Percentiles rank a stretch among this genome's conserved stretches.
These are phyloP conservation scores for Stegana nigrithorax DNA, from an alignment of 2,888 invertebrate species.

Conservation along the genomic window DNA sequence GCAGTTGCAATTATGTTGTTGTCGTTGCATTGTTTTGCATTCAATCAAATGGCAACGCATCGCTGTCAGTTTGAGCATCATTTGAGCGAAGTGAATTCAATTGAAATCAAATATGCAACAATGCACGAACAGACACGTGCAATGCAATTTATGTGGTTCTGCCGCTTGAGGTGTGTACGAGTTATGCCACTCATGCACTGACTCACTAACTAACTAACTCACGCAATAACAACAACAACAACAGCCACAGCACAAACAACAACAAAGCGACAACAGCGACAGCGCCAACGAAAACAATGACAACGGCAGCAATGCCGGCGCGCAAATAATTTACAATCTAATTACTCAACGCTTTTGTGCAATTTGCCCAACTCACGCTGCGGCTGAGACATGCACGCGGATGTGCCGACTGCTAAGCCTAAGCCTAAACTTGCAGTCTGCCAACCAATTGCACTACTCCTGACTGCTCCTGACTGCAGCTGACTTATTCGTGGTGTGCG, in stretches of 20 bases:
- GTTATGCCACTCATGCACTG: constrained; percentile 34
- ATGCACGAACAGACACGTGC: constrained; percentile 16
- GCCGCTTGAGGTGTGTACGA: constrained; percentile 44
- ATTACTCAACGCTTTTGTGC: constrained; percentile 40
- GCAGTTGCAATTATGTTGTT: no score
- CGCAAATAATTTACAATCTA: constrained; percentile 50
- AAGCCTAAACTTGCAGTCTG: no score
- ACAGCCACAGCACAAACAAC: neutral
- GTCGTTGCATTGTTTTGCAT: neutral
- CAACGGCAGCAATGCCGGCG: neutral
- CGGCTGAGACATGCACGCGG: no score
- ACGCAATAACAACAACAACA: neutral
- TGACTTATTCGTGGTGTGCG: no score
- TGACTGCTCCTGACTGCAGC: no score
- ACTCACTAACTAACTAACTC: no score
- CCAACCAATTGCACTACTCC: no score
- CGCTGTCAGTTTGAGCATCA: constrained; percentile 20
- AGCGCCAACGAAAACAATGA: neutral
- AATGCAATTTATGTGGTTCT: neutral
- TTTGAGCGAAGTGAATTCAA: constrained; percentile 37
- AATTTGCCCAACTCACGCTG: neutral
- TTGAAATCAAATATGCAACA: constrained; percentile 50
- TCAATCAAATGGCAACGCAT: constrained; percentile 21
- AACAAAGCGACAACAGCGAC: no score
- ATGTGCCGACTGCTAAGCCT: no score